Percentiles rank a stretch among this genome's conserved stretches.
Evolutionary conservation across 2,113 vertebrate species (phyloP).

Genomic region (Aramus guarauna): DNA sequence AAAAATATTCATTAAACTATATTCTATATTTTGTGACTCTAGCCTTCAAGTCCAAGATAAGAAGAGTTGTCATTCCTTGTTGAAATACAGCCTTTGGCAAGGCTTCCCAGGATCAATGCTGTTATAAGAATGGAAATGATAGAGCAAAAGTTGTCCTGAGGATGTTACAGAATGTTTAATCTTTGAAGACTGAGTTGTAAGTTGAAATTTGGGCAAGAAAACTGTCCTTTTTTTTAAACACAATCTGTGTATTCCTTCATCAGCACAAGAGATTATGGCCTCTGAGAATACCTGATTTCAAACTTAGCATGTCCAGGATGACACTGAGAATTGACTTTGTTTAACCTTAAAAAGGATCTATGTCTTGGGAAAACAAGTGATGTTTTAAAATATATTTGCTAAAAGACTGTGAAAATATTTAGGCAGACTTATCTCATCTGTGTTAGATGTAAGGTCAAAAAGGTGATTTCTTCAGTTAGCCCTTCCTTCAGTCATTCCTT

Average conservation of each 20-base stretch:
- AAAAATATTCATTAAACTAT: not conserved
- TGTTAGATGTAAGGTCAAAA: not conserved
- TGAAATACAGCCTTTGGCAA: slow-evolving; percentile 12
- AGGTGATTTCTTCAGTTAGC: not conserved
- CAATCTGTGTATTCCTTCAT: not conserved
- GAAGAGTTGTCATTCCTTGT: not conserved
- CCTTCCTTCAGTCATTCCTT: not conserved
- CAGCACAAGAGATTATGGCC: not conserved
- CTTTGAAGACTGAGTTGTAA: not conserved
- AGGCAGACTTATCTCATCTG: not conserved
- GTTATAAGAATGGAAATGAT: not conserved
- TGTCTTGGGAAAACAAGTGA: not conserved
- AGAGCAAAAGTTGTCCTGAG: not conserved
- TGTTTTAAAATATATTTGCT: not conserved
- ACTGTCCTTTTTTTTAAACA: not conserved
- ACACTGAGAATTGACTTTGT: not conserved
- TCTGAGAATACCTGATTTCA: not conserved
- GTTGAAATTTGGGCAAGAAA: not conserved
- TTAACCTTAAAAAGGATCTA: not conserved
- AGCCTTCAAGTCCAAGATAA: not conserved
- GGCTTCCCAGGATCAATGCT: not conserved
- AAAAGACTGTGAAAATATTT: not conserved
- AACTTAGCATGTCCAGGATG: not conserved
- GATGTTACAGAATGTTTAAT: not conserved
- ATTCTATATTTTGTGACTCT: not conserved